phyloP scores from a whole-genome alignment of 1,140 invertebrate genomes.

The Maniola jurtina region DNA sequence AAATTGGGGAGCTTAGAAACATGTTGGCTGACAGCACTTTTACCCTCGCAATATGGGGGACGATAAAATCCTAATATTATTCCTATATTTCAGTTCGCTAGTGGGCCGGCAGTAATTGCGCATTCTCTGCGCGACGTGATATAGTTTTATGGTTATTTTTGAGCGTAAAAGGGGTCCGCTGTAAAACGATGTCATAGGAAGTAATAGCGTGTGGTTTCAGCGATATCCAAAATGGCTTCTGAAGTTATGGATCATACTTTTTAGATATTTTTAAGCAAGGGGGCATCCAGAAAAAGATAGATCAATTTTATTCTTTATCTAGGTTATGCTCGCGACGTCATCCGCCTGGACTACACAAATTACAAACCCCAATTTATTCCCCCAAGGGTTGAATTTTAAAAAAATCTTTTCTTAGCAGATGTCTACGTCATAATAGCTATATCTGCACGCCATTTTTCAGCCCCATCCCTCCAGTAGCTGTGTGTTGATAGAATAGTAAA shows the following conservation, averaged over 20 bases:
- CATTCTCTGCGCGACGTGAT: conserved; percentile 18
- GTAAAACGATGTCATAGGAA: conserved; percentile 11
- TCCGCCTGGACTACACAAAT: no score
- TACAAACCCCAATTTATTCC: no score
- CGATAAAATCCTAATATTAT: conserved; percentile 40
- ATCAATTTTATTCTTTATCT: no score
- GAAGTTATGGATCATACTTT: background rate
- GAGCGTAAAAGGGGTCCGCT: conserved; percentile 16
- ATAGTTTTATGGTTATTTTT: conserved; percentile 24
- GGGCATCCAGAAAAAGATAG: no score
- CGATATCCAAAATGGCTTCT: conserved; percentile 9
- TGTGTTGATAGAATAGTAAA: no score
- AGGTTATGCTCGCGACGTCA: no score
- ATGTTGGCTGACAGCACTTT: background rate
- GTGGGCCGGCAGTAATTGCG: conserved; percentile 36
- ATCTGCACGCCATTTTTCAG: no score
- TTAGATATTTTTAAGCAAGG: no score
- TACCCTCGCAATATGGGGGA: conserved; percentile 30
- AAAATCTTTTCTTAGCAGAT: no score
- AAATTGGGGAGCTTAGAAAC: background rate
- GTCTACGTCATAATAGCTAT: no score
- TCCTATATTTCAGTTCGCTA: conserved; percentile 34
- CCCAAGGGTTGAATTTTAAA: no score
- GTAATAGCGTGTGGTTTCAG: conserved; percentile 2
- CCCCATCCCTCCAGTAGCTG: no score